These are phyloP conservation scores for Drosophila stalkeri DNA, from an alignment of 2,888 invertebrate genomes.

Conservation along the genomic window DNA sequence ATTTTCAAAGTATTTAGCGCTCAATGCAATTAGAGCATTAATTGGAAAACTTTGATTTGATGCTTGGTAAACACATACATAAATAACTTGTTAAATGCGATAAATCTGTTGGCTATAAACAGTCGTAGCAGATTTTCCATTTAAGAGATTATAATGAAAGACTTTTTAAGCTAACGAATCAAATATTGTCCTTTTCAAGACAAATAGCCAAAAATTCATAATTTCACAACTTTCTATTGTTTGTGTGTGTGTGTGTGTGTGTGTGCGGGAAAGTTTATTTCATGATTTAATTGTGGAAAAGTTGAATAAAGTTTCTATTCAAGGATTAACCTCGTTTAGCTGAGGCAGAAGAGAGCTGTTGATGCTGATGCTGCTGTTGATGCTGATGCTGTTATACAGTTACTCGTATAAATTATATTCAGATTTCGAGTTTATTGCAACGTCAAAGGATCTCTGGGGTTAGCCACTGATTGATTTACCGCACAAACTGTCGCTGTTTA, in stretches of 20 bases:
- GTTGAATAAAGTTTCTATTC: constrained; percentile 12
- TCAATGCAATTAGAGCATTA: not conserved
- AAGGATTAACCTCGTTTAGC: constrained; percentile 13
- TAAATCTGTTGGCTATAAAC: not conserved
- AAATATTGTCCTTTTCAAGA: not conserved
- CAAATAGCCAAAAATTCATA: constrained; percentile 9
- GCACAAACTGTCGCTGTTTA: constrained; percentile 36
- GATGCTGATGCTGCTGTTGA: not conserved
- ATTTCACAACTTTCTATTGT: not conserved
- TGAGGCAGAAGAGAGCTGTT: not conserved
- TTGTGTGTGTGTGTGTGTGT: not conserved
- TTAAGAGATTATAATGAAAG: not conserved
- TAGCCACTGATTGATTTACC: constrained; percentile 63
- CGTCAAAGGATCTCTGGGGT: constrained; percentile 55
- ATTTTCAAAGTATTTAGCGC: not conserved
- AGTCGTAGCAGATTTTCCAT: not conserved
- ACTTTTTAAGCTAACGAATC: not conserved
- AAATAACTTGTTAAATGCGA: not conserved
- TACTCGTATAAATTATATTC: constrained; percentile 39
- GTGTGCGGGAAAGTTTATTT: constrained; percentile 9
- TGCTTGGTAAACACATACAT: constrained; percentile 3
- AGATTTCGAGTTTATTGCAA: constrained; percentile 43
- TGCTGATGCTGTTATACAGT: not conserved
- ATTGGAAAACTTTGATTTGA: constrained; percentile 3
- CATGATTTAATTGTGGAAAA: constrained; percentile 13